These are phyloP conservation scores for Galerucella calmariensis DNA, from an alignment of 2,888 invertebrate genomes.

Conservation along the genomic window DNA sequence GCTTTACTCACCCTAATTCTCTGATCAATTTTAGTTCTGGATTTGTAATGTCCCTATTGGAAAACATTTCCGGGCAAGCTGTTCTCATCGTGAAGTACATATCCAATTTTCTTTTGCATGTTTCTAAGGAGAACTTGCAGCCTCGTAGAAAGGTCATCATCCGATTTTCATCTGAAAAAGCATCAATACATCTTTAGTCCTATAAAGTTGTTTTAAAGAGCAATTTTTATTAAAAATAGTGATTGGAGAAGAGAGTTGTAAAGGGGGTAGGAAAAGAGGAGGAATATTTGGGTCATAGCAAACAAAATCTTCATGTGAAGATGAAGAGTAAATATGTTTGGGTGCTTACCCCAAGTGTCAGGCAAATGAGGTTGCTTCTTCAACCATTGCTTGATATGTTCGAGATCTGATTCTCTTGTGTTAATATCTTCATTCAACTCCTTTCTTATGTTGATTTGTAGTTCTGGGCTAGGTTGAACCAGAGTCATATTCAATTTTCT, in stretches of 20 bases:
- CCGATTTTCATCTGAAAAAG: constrained; percentile 75
- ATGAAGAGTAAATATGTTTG: background rate
- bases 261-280: background rate
- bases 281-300: too few species aligned
- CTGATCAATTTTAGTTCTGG: constrained; percentile 79
- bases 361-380: constrained; percentile 75
- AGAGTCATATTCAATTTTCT: constrained; percentile 63
- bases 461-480: constrained; percentile 64
- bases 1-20: constrained; percentile 73
- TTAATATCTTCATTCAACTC: constrained; percentile 69
- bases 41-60: constrained; percentile 77
- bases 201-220: too few species aligned
- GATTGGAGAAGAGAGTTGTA: background rate
- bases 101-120: constrained; percentile 85
- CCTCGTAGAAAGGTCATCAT: constrained; percentile 85
- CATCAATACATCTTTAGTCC: background rate
- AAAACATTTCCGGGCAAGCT: constrained; percentile 85
- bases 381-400: constrained; percentile 75
- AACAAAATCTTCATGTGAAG: too few species aligned
- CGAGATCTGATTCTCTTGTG: constrained; percentile 69
- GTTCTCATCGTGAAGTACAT: constrained; percentile 90
- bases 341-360: constrained; percentile 71
- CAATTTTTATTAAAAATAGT: too few species aligned
- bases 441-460: constrained; percentile 64
- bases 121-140: constrained; percentile 88